Conservation (phyloP, 2,113 vertebrate genomes). For the Centrocercus urophasianus region DNA sequence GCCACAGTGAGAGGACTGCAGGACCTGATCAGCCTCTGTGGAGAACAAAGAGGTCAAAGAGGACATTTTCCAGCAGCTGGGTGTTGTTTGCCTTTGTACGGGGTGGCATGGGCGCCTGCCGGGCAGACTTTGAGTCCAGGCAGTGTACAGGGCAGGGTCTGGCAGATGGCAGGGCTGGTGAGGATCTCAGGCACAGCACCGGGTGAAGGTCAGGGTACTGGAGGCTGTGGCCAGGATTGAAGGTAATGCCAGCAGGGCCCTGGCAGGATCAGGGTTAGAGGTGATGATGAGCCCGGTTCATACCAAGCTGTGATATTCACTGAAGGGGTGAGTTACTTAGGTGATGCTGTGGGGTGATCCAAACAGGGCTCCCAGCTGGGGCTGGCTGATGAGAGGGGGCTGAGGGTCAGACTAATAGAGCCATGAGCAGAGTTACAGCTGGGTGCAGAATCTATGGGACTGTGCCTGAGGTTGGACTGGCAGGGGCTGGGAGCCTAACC, state of each 20-base stretch:
- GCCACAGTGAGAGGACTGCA: fast-evolving
- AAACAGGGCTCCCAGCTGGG: background rate
- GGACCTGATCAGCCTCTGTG: fast-evolving
- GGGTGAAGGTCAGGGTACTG: background rate
- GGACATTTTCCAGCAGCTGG: fast-evolving
- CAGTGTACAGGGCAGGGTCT: background rate
- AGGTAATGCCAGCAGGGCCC: background rate
- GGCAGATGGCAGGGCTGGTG: fast-evolving
- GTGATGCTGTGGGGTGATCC: background rate
- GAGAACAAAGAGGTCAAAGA: too few species aligned
- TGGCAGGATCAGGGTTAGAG: background rate
- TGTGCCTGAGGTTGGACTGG: fast-evolving
- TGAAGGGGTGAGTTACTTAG: background rate
- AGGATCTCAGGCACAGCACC: fast-evolving
- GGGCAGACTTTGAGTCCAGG: background rate
- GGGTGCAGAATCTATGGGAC: fast-evolving
- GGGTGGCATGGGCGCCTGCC: fast-evolving
- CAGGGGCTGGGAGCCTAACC: too few species aligned
- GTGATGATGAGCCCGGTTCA: background rate
- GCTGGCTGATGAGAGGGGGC: background rate
- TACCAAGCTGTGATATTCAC: background rate
- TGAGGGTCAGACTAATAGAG: background rate
- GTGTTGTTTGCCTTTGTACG: background rate
- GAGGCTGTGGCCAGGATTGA: background rate
- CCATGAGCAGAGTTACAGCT: background rate